phyloP scores from a whole-genome alignment of 2,888 invertebrate species.

The Cataglyphis rosenhaueri region DNA sequence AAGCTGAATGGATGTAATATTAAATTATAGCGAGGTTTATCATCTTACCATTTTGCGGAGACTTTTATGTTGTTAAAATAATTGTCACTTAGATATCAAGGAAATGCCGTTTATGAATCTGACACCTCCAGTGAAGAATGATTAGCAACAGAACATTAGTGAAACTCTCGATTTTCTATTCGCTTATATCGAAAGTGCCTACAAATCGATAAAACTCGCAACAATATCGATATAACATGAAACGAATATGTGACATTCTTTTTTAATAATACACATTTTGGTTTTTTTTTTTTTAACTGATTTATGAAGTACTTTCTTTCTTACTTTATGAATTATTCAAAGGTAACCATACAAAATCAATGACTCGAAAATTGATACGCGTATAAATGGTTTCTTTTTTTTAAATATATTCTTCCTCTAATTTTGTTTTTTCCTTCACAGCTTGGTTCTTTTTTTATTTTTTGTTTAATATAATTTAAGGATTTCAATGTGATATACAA shows the following conservation, averaged over 20 bases:
- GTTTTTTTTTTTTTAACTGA: not conserved
- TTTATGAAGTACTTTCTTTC: too few relatives aligned
- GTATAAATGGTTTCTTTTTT: too few relatives aligned
- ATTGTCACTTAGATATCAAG: not conserved
- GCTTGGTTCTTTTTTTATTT: not conserved
- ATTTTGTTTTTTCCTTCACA: not conserved
- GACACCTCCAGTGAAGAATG: conserved; percentile 10
- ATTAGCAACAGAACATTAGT: conserved; percentile 3
- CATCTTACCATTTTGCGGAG: conserved; percentile 36
- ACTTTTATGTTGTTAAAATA: conserved; percentile 7
- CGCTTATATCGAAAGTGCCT: not conserved
- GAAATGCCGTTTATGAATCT: not conserved
- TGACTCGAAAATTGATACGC: not conserved
- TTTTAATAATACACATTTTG: not conserved
- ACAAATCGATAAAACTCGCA: not conserved
- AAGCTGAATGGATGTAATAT: conserved; percentile 1
- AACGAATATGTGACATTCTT: not conserved
- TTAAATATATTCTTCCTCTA: not conserved
- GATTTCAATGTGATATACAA: not conserved
- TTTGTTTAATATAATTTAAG: not conserved
- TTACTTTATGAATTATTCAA: not conserved
- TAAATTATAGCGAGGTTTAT: not conserved
- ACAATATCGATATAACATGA: not conserved
- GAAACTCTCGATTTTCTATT: not conserved
- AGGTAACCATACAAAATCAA: not conserved